Base-by-base conservation (phyloP, 2,888 invertebrate species). In the Drosophila anceps region DNA sequence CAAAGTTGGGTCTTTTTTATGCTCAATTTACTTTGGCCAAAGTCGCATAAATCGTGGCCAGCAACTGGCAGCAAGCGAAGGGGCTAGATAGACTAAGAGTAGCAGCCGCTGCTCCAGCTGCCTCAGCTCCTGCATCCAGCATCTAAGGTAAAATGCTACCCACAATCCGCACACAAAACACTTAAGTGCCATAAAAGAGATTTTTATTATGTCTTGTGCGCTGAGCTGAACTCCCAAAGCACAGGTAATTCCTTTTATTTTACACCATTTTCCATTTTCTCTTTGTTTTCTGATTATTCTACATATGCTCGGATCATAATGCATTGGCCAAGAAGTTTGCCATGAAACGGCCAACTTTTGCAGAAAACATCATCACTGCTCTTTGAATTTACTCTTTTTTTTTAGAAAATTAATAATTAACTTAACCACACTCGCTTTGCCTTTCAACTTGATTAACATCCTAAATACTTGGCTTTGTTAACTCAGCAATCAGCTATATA, bases 121-220 rank as follows among this genome's bases (percentile, higher is more conserved):
- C 69, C 39, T 31, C 53, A 57, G 35, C 53, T 50, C 39, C 61
- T 63, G 68, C 79, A 66, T 54, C 39, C 63, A 70, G 61, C 82
- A 64, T 59, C 75, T 75, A 79, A 89, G 85, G 79, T 73, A 75
- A 90, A 86, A 79, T 82, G 88, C 86, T 87, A 82, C 90, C 86
- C 86, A 86, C 86, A 89, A 90, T 90, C 88, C 85, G 72, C 89
- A 87, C 90, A 89, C 90, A 73, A 84, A 75, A 76, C 90, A 90
- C 90, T 90, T 90, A 90, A 86, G 86, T 86, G 86, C 90, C 86
- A 90, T 86, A 86, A 86, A 86, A 86, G 90, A 86, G 90, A 90
- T 86, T 86, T 86, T 86, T 86, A 86, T 86, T 90, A 86, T 90
- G 89, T 90, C 86, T 86, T 86, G 74, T 86, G 79, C 55, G 75